A percentile compares a stretch with the other conserved stretches of the same genome.
These are phyloP conservation scores for Dicaeum eximium DNA, from an alignment of 2,113 vertebrate genomes.

Conservation along the genomic window DNA sequence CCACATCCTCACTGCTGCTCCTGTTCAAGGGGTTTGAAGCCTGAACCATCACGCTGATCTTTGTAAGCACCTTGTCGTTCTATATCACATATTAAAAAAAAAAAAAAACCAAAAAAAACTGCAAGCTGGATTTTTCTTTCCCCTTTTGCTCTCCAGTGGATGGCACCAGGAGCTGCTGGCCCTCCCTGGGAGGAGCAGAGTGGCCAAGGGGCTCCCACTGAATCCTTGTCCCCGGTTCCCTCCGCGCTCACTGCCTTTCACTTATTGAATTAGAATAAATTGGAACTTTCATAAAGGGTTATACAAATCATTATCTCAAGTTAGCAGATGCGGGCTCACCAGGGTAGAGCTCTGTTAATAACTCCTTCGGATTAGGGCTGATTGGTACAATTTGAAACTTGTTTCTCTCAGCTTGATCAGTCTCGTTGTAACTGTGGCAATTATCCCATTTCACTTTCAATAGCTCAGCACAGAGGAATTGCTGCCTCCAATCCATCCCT, in stretches of 20 bases:
- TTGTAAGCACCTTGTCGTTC: neutral
- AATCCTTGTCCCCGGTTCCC: neutral
- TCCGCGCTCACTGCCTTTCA: slow-evolving; percentile 50
- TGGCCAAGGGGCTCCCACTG: neutral
- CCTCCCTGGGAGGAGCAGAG: neutral
- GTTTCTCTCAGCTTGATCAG: slow-evolving; percentile 85
- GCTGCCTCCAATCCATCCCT: slow-evolving; percentile 67
- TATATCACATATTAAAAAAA: rapidly evolving
- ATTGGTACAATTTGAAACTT: slow-evolving; percentile 84
- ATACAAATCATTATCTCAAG: slow-evolving; percentile 83
- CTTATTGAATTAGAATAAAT: slow-evolving; percentile 84
- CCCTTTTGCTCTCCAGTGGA: neutral
- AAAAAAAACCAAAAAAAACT: neutral
- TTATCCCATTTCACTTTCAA: slow-evolving; percentile 80
- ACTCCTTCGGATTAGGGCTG: slow-evolving; percentile 80
- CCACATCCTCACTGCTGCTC: neutral
- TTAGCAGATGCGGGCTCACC: slow-evolving; percentile 80
- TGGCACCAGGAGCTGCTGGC: neutral
- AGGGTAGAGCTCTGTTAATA: slow-evolving; percentile 80
- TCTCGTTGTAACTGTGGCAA: slow-evolving; percentile 76
- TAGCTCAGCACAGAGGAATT: slow-evolving; percentile 69
- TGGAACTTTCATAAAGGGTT: slow-evolving; percentile 79
- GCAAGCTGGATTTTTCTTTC: neutral
- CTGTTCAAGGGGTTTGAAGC: neutral
- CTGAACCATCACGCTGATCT: neutral